Evolutionary conservation across 1,140 invertebrate genomes (phyloP), one percentile per base, ranked within the genome.

Genomic region (Heliconius nattereri): DNA sequence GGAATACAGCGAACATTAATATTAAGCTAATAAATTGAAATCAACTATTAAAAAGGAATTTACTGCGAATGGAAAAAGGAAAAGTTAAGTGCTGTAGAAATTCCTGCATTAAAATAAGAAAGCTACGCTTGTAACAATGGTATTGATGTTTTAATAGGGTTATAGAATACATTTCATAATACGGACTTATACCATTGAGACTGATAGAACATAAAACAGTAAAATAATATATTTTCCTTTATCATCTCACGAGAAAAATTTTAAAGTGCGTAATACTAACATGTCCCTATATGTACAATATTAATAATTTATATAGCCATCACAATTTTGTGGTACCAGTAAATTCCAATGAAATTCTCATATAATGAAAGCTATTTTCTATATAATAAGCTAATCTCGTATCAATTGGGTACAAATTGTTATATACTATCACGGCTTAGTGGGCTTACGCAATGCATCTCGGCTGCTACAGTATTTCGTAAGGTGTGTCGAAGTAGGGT

Each of bases 401-500:
- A 66, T 66, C 60, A 66, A 66, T 29, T 26, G 26, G 23, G n/a
- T 66, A 66, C 60, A 66, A 66, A 66, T 29, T 66, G 60, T 35
- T 76, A 35, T 40, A 16, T 45, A 57, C 66, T 40, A 37, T 76
- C 73, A 78, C 74, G 77, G 76, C 37, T 81, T 73, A 9, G 23
- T 60, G 37, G 26, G n/a, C 60, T 79, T 75, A 70, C 71, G 78
- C 66, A 80, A 80, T 71, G 40, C 72, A 23, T 57, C 73, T 76
- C 54, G 72, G 72, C 74, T 76, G 78, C 35, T 74, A 49, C 66
- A 66, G 11, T 32, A 75, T 79, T 71, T 76, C 57, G 80, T 70
- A 81, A 81, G 29, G 74, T 73, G 74, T 80, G 71, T 79, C 57
- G 71, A 84, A 80, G 73, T 84, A 80, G 83, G 76, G 78, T 82